phyloP scores from a whole-genome alignment of 2,113 vertebrate species.

The Haemorhous mexicanus region DNA sequence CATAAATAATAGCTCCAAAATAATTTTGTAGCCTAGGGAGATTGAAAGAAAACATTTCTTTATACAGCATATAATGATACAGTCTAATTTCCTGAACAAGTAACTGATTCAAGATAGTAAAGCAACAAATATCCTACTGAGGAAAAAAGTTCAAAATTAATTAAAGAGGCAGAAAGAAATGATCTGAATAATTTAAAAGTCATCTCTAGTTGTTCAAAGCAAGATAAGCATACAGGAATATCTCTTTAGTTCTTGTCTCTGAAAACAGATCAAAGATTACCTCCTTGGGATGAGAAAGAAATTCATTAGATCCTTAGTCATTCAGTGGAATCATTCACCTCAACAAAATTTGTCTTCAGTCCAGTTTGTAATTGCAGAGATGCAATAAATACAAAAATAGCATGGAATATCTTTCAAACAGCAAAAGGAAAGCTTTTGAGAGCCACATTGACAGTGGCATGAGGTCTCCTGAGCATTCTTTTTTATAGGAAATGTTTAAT shows the following conservation, averaged over 20 bases:
- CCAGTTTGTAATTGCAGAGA: background rate
- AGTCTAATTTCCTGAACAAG: background rate
- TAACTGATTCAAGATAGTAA: background rate
- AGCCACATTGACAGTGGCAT: background rate
- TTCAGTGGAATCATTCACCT: background rate
- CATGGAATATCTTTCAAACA: background rate
- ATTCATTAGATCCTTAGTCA: background rate
- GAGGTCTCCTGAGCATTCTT: slow-evolving; percentile 25
- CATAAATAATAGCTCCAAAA: background rate
- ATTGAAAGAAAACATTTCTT: background rate
- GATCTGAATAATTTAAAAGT: background rate
- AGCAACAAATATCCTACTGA: background rate
- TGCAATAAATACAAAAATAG: background rate
- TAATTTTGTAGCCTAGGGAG: background rate
- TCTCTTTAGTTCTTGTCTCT: background rate
- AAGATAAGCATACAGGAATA: background rate
- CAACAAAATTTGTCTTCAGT: background rate
- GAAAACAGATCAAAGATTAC: background rate
- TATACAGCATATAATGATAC: background rate
- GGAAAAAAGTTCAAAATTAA: background rate
- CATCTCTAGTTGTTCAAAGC: background rate
- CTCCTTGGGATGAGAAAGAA: background rate
- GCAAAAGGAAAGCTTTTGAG: background rate
- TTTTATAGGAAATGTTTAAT: slow-evolving; percentile 72
- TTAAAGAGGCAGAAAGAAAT: background rate